Conservation (phyloP, 2,113 vertebrate genomes). For the Paralichthys olivaceus region DNA sequence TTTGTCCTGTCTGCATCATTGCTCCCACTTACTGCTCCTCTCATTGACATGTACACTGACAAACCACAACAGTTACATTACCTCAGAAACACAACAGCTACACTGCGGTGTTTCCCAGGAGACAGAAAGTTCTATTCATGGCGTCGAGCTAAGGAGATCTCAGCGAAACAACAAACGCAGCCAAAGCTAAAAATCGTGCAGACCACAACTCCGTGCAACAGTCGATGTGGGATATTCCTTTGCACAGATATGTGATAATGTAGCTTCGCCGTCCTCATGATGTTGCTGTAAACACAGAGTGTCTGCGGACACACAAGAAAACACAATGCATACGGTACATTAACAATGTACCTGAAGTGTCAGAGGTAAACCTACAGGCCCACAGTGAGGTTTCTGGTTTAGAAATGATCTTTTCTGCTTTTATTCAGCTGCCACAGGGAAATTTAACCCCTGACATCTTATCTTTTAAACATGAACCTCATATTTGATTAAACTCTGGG, state of each 20-base stretch:
- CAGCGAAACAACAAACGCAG: slow-evolving; percentile 12
- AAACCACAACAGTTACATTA: slow-evolving; percentile 9
- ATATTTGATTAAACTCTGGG: slow-evolving; percentile 54
- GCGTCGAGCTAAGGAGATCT: background rate
- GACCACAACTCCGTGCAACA: background rate
- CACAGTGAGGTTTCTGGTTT: slow-evolving; percentile 13
- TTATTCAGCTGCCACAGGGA: slow-evolving; percentile 44
- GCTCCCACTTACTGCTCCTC: slow-evolving; percentile 25
- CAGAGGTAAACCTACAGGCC: slow-evolving; percentile 24
- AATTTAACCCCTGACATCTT: slow-evolving; percentile 50
- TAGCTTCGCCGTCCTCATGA: background rate
- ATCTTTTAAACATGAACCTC: slow-evolving; percentile 75
- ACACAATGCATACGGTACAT: slow-evolving; percentile 38
- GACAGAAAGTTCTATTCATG: background rate
- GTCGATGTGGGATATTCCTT: slow-evolving; percentile 17
- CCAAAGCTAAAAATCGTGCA: background rate
- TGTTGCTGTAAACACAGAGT: slow-evolving; percentile 14
- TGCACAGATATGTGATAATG: slow-evolving; percentile 6
- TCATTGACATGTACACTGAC: slow-evolving; percentile 34
- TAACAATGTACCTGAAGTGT: slow-evolving; percentile 47
- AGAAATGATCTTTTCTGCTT: slow-evolving; percentile 34
- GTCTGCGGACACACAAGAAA: slow-evolving; percentile 3
- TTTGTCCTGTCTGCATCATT: slow-evolving; percentile 18
- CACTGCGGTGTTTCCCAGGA: background rate
- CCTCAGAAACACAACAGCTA: slow-evolving; percentile 1